A percentile compares a stretch with the other conserved stretches of the same genome.
Conservation (phyloP, 2,888 invertebrate species). For the Meteorus cinctellus region DNA sequence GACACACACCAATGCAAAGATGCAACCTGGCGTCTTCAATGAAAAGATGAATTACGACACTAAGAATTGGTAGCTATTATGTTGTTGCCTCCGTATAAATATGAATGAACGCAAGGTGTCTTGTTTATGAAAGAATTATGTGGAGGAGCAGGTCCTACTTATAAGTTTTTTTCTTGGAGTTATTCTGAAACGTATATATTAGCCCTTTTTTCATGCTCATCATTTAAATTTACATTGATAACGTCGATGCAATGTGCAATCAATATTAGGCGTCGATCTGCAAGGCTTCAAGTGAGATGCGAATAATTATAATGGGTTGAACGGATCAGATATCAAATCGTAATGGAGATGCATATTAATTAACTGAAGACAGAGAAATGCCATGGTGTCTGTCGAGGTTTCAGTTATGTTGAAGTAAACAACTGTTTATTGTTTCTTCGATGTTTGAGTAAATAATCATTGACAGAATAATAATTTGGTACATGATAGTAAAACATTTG, state of each 20-base stretch:
- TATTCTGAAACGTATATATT: not conserved
- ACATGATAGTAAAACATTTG: no score
- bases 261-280: not conserved
- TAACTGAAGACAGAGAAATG: not conserved
- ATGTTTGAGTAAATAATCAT: no score
- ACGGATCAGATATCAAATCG: not conserved
- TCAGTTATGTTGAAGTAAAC: not conserved
- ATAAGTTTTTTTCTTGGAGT: not conserved
- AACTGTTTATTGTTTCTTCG: no score
- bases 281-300: constrained; percentile 18
- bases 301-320: not conserved
- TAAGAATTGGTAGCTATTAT: constrained; percentile 34
- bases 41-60: constrained; percentile 55
- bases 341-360: not conserved
- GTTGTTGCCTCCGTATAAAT: not conserved
- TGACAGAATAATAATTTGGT: no score
- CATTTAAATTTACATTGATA: not conserved
- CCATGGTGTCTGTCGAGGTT: not conserved
- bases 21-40: constrained; percentile 51
- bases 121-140: not conserved
- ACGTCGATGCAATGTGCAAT: not conserved
- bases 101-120: constrained; percentile 35
- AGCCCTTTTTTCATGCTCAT: not conserved
- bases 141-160: constrained; percentile 29
- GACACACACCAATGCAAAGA: constrained; percentile 37